A percentile compares a stretch with the other conserved stretches of the same genome.
These are phyloP conservation scores for Sardinella longiceps DNA, from an alignment of 2,797 vertebrate species.

Conservation along the genomic window DNA sequence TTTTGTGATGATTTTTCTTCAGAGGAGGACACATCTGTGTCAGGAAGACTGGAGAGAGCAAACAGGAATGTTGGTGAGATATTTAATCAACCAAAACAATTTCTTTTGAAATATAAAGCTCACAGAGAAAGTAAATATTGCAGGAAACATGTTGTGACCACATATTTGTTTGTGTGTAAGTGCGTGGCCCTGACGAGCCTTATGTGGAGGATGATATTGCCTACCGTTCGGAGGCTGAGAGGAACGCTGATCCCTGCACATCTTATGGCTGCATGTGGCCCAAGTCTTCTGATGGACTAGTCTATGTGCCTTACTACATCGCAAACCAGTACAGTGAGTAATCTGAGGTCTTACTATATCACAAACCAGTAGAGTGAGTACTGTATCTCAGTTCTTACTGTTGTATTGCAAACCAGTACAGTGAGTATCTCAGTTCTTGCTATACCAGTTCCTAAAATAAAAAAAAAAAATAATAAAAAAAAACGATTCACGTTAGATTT, in stretches of 20 bases:
- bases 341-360: no score
- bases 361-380: no score
- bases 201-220: conserved; percentile 66
- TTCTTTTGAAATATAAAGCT: no score
- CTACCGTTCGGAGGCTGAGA: conserved; percentile 55
- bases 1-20: neutral
- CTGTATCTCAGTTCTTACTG: no score
- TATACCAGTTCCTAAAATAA: no score
- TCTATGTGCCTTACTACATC: conserved; percentile 30
- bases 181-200: conserved; percentile 54
- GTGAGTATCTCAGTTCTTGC: no score
- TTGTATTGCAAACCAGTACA: no score
- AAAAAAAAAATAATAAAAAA: no score
- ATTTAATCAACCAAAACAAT: neutral
- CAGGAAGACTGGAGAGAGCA: conserved; percentile 66
- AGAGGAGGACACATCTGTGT: conserved; percentile 53
- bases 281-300: neutral
- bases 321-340: conserved; percentile 36
- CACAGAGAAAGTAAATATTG: no score
- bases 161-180: conserved; percentile 41
- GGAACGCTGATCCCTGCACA: conserved; percentile 65
- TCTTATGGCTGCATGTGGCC: conserved; percentile 48
- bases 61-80: conserved; percentile 69
- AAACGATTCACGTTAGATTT: no score
- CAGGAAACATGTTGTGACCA: neutral